Evolutionary conservation across 2,888 invertebrate species (phyloP).

Genomic region (Hydrotaea cyrtoneurina): DNA sequence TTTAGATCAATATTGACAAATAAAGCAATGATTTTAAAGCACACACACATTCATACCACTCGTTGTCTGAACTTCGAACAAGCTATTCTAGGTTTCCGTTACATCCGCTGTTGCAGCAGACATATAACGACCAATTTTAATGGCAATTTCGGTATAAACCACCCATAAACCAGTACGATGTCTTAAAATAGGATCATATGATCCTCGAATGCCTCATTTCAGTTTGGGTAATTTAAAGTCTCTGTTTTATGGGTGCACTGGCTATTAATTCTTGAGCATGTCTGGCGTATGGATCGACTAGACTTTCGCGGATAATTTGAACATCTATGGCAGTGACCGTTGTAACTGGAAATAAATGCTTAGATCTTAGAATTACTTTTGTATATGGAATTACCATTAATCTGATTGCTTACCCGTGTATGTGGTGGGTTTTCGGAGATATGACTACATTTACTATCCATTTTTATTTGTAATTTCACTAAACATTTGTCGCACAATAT

Average conservation of each 20-base stretch:
- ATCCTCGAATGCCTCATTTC: constrained; percentile 85
- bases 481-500: constrained; percentile 36
- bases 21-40: too few species aligned
- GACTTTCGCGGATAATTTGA: constrained; percentile 87
- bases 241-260: constrained; percentile 81
- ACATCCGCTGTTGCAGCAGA: constrained; percentile 88
- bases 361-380: not conserved
- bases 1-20: too few species aligned
- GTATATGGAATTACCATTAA: too few species aligned
- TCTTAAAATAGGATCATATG: constrained; percentile 86
- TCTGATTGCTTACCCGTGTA: constrained; percentile 89
- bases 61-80: constrained; percentile 74
- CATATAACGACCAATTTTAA: constrained; percentile 86
- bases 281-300: constrained; percentile 87
- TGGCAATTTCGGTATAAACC: constrained; percentile 85
- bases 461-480: constrained; percentile 14
- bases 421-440: constrained; percentile 87
- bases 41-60: constrained; percentile 72
- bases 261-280: constrained; percentile 87
- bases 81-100: constrained; percentile 81
- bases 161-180: constrained; percentile 89
- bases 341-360: constrained; percentile 83
- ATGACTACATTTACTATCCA: constrained; percentile 71
- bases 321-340: constrained; percentile 90
- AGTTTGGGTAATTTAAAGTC: constrained; percentile 82